Evolutionary conservation across 2,113 vertebrate genomes (phyloP), one percentile per base, ranked within the genome.

Genomic region (Beaufortia kweichowensis): DNA sequence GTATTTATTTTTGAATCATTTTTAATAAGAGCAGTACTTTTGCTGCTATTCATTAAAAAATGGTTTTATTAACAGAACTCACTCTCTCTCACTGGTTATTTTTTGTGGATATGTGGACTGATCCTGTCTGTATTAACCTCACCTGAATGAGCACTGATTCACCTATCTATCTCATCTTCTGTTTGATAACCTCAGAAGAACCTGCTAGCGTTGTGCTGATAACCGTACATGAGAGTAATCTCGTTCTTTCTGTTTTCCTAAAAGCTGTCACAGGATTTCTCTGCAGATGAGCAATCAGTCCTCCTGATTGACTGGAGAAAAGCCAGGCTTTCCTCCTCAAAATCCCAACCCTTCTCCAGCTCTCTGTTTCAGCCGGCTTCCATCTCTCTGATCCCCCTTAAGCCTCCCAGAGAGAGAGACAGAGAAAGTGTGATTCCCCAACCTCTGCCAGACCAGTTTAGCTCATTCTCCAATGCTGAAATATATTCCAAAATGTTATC

Each of bases 301-400:
- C 24, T 17, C 10, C 33, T 39, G 15, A 55, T 35, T 64, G 48
- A 64, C 43, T 63, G 61, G 60, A 39, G 61, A 75, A 65, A 75
- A 56, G 21, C 61, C 62, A 79, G 63, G 66, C 70, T 68, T 33
- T 71, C 33, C 28, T n/a, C 29, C 48, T 29, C 33, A 69, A 56
- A 80, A 61, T 35, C 61, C 43, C 50, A 33, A 74, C 31, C 57
- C 15, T 29, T 28, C 64, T 71, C 19, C 21, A 28, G 28, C 48
- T 70, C 59, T 63, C 46, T 63, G 57, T 80, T 81, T 50, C 50
- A 64, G 50, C 59, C 29, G 39, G 7, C 10, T 43, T 74, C 56
- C 57, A 3, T 61, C 64, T 80, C 71, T 26, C 21, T 62, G 35
- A 73, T 57, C 75, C 50, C 61, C 35, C 41, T 70, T 68, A 59